Evolutionary conservation across 2,888 invertebrate genomes (phyloP), one percentile per base, ranked within the genome.

Genomic region (Trichogramma dendrolimi): DNA sequence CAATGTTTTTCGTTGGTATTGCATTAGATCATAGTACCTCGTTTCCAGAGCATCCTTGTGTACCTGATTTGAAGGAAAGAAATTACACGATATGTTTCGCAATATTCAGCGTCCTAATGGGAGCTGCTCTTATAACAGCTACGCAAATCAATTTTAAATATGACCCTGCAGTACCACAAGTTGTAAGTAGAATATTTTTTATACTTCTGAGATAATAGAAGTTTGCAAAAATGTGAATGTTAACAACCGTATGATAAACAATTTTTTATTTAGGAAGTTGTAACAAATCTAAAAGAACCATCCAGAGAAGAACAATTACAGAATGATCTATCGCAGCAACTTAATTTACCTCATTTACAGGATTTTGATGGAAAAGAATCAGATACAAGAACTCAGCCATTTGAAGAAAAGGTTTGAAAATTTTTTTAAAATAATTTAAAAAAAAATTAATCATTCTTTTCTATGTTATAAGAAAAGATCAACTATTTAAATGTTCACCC

Each of bases 1-100:
- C 98, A 52, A 99, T 99, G 98, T 98, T 99, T 81, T 90, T 98
- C 77, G 96, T 99, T 63, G 95, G 94, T 63, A 94, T 96, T 71
- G 95, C 93, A 2, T 82, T 99, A 64, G 98, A 99, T 81, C 95
- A 97, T 79, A 96, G 96, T 61, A 96, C 96, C 27, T 90, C 95
- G 0, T 98, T 99, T 80, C 92, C 94, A 39, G 86, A 92, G 71
- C 94, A 95, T 80, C 95, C 95, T 0, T 96, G 96, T 75, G 90
- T 87, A 0, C 92, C 94, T 6, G 92, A 92, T 72, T 85, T 86
- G 64, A 88, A 91, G 76, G 98, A 99, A 81, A 94, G 96, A 79
- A 99, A 99, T 81, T 99, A 99, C 81, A 96, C 95, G 44, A 94
- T 98, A 68, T 99, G 98, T 79, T 99, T 99, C 81, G 94, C 96